Percentiles rank a stretch among this genome's conserved stretches.
phyloP scores from a whole-genome alignment of 1,140 invertebrate species.

The Triops cancriformis region DNA sequence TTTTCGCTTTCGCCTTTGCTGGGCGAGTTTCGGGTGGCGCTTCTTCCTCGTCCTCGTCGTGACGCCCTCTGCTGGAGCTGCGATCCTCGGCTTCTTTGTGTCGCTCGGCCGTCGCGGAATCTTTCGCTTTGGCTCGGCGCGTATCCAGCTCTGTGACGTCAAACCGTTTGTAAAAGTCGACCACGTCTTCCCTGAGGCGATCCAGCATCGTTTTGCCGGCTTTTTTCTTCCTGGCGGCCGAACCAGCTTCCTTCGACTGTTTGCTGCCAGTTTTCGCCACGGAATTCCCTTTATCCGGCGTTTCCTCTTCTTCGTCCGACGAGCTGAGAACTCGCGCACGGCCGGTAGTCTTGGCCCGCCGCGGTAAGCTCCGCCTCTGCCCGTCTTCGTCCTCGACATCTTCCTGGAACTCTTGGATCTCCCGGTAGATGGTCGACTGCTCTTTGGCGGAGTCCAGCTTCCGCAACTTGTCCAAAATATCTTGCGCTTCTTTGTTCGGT shows the following conservation, averaged over 20 bases:
- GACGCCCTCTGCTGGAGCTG: no score
- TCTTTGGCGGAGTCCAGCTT: background rate
- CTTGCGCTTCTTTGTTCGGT: slow-evolving; percentile 20
- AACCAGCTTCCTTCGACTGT: background rate
- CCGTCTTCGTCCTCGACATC: background rate
- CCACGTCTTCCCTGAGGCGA: background rate
- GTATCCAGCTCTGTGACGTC: background rate
- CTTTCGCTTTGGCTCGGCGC: background rate
- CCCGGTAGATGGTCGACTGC: background rate
- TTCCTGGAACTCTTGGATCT: background rate
- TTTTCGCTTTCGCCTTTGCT: background rate
- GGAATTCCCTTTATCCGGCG: background rate
- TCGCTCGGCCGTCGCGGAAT: background rate
- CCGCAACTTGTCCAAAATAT: slow-evolving; percentile 10
- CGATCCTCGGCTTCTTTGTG: background rate
- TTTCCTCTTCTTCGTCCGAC: background rate
- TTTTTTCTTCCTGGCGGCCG: background rate
- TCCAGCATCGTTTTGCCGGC: background rate
- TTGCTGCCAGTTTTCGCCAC: background rate
- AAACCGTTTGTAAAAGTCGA: slow-evolving; percentile 16
- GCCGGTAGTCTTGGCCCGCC: background rate
- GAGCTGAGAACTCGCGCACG: background rate
- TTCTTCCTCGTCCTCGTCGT: background rate
- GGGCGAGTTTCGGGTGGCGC: background rate
- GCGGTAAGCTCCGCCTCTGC: background rate